Percentiles rank a stretch among this genome's conserved stretches.
These are phyloP conservation scores for Macrobrachium rosenbergii DNA, from an alignment of 1,140 invertebrate species.

Conservation along the genomic window DNA sequence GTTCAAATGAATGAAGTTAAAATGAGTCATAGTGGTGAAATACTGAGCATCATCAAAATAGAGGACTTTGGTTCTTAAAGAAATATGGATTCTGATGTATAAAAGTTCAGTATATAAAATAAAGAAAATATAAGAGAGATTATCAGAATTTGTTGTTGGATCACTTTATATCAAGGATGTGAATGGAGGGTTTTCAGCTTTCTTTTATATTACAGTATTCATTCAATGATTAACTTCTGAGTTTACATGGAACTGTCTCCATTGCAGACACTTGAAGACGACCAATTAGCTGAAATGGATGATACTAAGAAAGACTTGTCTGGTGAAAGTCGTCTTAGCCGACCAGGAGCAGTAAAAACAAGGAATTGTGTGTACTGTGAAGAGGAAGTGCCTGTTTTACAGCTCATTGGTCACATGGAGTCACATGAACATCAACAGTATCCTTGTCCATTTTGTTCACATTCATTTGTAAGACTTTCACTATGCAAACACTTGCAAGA, in stretches of 20 bases:
- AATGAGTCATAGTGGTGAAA: too few species aligned
- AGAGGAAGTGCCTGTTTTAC: constrained; percentile 48
- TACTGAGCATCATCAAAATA: too few species aligned
- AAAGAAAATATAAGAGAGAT: too few species aligned
- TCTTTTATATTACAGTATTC: too few species aligned
- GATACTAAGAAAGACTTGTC: constrained; percentile 16
- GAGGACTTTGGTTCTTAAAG: too few species aligned
- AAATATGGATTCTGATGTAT: too few species aligned
- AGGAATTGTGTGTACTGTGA: constrained; percentile 39
- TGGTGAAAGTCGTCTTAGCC: constrained; percentile 41
- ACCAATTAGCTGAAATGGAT: constrained; percentile 35
- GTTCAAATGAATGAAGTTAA: too few species aligned
- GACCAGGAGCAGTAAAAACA: constrained; percentile 44
- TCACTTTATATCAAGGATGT: not conserved
- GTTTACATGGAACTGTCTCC: constrained; percentile 55
- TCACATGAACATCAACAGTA: constrained; percentile 48
- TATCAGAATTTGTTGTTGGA: too few species aligned
- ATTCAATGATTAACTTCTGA: not conserved
- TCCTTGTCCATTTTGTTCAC: constrained; percentile 49
- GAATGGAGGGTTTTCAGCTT: not conserved
- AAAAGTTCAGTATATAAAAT: too few species aligned
- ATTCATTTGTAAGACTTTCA: constrained; percentile 23
- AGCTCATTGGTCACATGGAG: constrained; percentile 47
- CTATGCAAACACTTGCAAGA: constrained; percentile 47
- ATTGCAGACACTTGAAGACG: constrained; percentile 54